Evolutionary conservation across 2,113 vertebrate genomes (phyloP).

Genomic region (Odocoileus virginianus): DNA sequence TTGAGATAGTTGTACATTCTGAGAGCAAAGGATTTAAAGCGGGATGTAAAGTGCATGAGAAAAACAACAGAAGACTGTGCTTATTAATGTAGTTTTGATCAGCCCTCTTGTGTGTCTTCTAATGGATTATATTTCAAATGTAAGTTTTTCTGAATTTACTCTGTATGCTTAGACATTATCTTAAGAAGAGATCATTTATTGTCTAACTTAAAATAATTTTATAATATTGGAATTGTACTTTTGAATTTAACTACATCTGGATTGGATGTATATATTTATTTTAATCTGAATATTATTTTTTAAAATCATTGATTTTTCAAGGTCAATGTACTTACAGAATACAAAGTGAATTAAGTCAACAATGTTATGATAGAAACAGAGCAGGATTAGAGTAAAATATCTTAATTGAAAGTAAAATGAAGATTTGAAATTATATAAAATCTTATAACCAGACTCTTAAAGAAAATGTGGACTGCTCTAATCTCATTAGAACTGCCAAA

Average conservation of each 20-base stretch:
- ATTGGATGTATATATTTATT: not conserved
- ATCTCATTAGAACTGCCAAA: not conserved
- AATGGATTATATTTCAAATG: not conserved
- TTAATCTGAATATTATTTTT: not conserved
- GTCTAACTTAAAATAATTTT: not conserved
- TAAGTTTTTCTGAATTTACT: not conserved
- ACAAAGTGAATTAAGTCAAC: not conserved
- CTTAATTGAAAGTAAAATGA: not conserved
- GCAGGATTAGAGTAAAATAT: not conserved
- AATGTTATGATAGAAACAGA: not conserved
- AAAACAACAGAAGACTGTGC: not conserved
- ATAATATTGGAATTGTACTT: not conserved
- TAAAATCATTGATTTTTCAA: not conserved
- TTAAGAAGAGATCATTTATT: not conserved
- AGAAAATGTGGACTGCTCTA: not conserved
- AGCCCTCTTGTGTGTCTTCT: not conserved
- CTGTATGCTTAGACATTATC: not conserved
- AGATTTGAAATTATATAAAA: not conserved
- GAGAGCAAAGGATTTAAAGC: not conserved
- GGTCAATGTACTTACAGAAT: not conserved
- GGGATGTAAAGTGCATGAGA: not conserved
- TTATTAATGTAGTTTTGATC: not conserved
- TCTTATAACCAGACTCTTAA: not conserved
- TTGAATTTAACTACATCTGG: not conserved
- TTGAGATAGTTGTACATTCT: not conserved